phyloP scores from a whole-genome alignment of 2,797 vertebrate species.

The Paratrypauchen microcephalus region DNA sequence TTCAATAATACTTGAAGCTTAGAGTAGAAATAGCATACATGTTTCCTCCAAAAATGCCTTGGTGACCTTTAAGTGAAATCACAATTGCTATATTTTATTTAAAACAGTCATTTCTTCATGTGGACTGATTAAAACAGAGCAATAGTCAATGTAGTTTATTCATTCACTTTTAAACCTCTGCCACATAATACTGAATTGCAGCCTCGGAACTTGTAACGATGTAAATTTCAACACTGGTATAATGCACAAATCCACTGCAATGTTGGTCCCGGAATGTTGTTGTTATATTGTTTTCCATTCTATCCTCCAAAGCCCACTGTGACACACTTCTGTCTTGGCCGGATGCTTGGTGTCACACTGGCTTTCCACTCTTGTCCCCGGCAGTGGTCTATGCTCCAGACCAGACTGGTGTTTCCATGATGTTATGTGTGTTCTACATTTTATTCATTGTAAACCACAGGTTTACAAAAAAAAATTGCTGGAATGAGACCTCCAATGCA shows the following conservation, averaged over 20 bases:
- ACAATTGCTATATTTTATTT: not conserved
- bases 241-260: not conserved
- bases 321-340: conserved; percentile 21
- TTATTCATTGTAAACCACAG: too few relatives aligned
- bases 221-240: too few relatives aligned
- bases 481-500: too few relatives aligned
- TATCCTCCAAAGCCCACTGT: not conserved
- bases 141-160: too few relatives aligned
- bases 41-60: too few relatives aligned
- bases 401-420: conserved; percentile 17
- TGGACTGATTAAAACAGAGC: not conserved
- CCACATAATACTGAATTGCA: too few relatives aligned
- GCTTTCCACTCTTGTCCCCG: conserved; percentile 22
- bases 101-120: not conserved
- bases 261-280: not conserved
- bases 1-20: too few relatives aligned
- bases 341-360: conserved; percentile 25
- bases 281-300: not conserved
- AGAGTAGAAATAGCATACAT: too few relatives aligned
- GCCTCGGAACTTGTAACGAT: not conserved
- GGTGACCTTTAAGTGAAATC: not conserved
- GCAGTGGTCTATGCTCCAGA: conserved; percentile 26
- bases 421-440: conserved; percentile 13
- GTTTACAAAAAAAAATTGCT: too few relatives aligned
- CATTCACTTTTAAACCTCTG: too few relatives aligned